Base-by-base conservation (phyloP, 2,888 invertebrate species). In the Dicyrtoma fusca region DNA sequence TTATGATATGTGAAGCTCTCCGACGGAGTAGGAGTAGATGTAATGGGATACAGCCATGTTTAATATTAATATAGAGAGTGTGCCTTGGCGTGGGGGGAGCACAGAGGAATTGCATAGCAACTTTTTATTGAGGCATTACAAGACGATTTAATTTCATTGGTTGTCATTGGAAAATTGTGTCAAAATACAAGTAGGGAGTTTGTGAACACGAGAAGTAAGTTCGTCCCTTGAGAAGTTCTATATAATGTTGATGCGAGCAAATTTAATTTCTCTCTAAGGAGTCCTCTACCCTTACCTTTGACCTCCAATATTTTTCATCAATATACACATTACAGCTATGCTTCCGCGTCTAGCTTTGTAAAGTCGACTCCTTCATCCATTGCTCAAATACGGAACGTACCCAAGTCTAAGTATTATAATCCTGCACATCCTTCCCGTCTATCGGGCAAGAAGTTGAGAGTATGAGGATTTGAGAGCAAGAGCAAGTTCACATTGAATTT, bases 121-220 rank as follows among this genome's bases (percentile, higher is more conserved):
- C 51, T 64, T 34, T 64, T 64, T 64, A 64, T 64, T 14, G 51
- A 34, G 21, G n/a, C 62, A 62, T 62, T 62, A 62, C 62, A 44
- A 21, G 49, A 26, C 51, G 49, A 49, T 64, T 64, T 64, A 64
- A 64, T 64, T 64, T 64, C 64, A 64, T 64, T 64, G 64, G 64
- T 64, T 64, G 64, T 64, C 64, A 64, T 51, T 45, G 64, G 17
- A 64, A 64, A 62, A 62, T 34, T 62, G n/a, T 42, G 34, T 44
- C 17, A 34, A 34, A 34, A 3, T 34, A 34, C 55, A 8, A n/a
- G n/a, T n/a, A 21, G 55, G 6, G 55, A 55, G 13, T 17, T 13
- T 1, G 21, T 55, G 55, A 13, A 49, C 62, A 62, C 19, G 53
- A 53, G 53, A 21, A 17, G 3, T 13, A 49, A 49, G 49, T 14